A percentile compares a stretch with the other conserved stretches of the same genome.
These are phyloP conservation scores for Pachypanchax playfairii DNA, from an alignment of 2,113 vertebrate genomes.

Conservation along the genomic window DNA sequence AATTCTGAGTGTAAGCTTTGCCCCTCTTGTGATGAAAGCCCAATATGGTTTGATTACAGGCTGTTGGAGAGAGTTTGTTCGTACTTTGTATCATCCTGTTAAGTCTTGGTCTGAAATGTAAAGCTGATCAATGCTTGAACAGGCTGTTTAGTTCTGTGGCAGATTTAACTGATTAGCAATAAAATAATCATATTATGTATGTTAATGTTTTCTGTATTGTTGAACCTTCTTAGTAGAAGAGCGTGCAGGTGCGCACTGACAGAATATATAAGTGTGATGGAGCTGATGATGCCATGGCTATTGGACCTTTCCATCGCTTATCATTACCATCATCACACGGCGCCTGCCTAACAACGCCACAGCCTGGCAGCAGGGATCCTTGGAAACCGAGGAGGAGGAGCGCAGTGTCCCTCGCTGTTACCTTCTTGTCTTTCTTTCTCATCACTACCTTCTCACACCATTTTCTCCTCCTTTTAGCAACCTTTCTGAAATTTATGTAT, in stretches of 20 bases:
- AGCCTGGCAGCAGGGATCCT: constrained; percentile 61
- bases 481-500: background rate
- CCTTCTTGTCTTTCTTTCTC: constrained; percentile 23
- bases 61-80: background rate
- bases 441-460: constrained; percentile 12
- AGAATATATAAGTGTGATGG: background rate
- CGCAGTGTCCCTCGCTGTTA: constrained; percentile 33
- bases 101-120: constrained; percentile 2
- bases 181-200: background rate
- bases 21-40: constrained; percentile 8
- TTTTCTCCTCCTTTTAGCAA: background rate
- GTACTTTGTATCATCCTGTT: background rate
- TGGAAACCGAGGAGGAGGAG: constrained; percentile 62
- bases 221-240: background rate
- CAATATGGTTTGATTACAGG: constrained; percentile 25
- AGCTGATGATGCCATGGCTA: constrained; percentile 12
- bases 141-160: background rate
- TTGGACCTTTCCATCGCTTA: constrained; percentile 27
- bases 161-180: constrained; percentile 1
- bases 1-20: constrained; percentile 12
- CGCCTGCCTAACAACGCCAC: constrained; percentile 64
- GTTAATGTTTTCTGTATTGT: background rate
- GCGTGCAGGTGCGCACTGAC: constrained; percentile 6
- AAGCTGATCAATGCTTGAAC: background rate
- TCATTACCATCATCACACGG: constrained; percentile 35